Base-by-base conservation (phyloP, 2,888 invertebrate genomes). In the Catocala fraxini region DNA sequence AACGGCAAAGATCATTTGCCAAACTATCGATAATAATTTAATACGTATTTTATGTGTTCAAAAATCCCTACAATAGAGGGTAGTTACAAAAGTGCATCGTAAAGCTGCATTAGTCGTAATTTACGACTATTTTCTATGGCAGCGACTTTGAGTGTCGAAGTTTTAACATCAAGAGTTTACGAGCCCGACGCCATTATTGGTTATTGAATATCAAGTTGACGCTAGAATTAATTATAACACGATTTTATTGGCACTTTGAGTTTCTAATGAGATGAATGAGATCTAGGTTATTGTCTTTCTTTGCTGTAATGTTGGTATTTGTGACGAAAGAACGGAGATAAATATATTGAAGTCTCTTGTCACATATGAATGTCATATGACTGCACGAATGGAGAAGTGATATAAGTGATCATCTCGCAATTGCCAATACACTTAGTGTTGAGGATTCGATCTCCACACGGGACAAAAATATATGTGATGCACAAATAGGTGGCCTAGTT, bases 81-180 rank as follows among this genome's bases (percentile, higher is more conserved):
- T 63, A 56, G 41, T 65, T 61, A 64, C 51, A 57, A 46, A 61
- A 61, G 51, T 54, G 64, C 41, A 56, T 68, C 68, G 70, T 82
- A 78, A 68, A 60, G 57, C 56, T 43, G 74, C 75, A 79, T 82
- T 81, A 81, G 73, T 75, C 65, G 64, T 75, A 75, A 87, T 89
- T 89, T 88, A 89, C 80, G 87, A 81, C 48, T 66, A 70, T 78
- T 77, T 78, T 39, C 56, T 49, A 52, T 61, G 47, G 62, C 69
- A 57, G 65, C 63, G 83, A 84, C 83, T 83, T 77, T 80, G 83
- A 83, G 77, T 82, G 81, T 73, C 79, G 83, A 90, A 82, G 88
- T 89, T 89, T 90, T 87, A 88, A 82, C 79, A 79, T 39, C 52
- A 45, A 51, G 41, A 65, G 48, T 88, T 89, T 89, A 90, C 79